These are phyloP conservation scores for Cheilosia pagana DNA, from an alignment of 2,888 invertebrate genomes.

Conservation along the genomic window DNA sequence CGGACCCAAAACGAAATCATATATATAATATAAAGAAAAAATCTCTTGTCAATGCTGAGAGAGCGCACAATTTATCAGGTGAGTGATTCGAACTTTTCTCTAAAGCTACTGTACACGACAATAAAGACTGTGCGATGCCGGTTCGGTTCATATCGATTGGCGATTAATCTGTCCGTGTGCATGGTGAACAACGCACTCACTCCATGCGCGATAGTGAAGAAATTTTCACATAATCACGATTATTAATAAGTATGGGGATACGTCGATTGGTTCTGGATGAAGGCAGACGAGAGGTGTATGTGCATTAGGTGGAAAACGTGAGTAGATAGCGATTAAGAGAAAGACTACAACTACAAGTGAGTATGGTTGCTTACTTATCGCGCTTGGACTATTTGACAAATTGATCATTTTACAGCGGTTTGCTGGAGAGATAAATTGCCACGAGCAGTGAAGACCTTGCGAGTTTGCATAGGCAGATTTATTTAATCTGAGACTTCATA, in stretches of 20 bases:
- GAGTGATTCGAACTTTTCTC: not conserved
- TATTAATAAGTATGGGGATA: slow-evolving; percentile 40
- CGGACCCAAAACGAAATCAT: not conserved
- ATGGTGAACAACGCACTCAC: slow-evolving; percentile 16
- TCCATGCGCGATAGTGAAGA: slow-evolving; percentile 19
- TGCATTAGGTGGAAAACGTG: slow-evolving; percentile 18
- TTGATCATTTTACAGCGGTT: slow-evolving; percentile 35
- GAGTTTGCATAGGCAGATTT: slow-evolving; percentile 24
- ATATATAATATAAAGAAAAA: not conserved
- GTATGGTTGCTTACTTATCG: not conserved
- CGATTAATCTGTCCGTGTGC: slow-evolving; percentile 35
- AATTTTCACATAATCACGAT: slow-evolving; percentile 66
- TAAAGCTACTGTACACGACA: not conserved
- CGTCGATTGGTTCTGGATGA: slow-evolving; percentile 43
- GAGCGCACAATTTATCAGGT: slow-evolving; percentile 2
- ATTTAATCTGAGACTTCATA: not conserved
- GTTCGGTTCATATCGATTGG: slow-evolving; percentile 52
- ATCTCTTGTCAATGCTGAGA: not conserved
- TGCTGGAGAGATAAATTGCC: slow-evolving; percentile 25
- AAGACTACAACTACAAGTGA: not conserved
- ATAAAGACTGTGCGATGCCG: not conserved
- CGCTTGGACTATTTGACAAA: slow-evolving; percentile 43
- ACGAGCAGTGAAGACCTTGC: slow-evolving; percentile 21
- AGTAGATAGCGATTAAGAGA: not conserved
- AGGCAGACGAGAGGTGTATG: not conserved